Evolutionary conservation across 2,113 vertebrate genomes (phyloP), one percentile per base, ranked within the genome.

Genomic region (Callionymus lyra): DNA sequence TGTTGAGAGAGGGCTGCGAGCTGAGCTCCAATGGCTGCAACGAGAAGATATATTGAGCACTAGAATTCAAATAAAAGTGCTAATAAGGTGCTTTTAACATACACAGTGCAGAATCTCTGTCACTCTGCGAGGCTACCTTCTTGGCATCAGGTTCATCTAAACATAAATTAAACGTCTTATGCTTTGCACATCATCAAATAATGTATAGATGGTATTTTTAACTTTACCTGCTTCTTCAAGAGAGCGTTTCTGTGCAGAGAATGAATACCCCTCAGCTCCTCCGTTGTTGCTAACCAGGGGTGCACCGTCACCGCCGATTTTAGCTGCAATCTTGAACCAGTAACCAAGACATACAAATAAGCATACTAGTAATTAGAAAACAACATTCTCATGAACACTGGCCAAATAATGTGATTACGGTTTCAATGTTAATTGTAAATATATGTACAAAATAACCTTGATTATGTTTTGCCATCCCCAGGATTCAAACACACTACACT

Each of bases 111-210:
- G 72, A 87, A 84, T 95, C 87, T 83, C 87, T 81, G 65, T 93
- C 91, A 32, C 76, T 82, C 73, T 92, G 91, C 37, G 92, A 80
- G n/a, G 92, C 91, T 84, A 95, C 55, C 57, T 94, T 93, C 82
- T 94, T 95, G 65, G 91, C 90, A 60, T 92, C 89, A 0, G 92
- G 92, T 53, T 94, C 90, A 74, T 95, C 91, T 95, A 77, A 38
- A 54, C 76, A 35, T 49, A 64, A 66, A 50, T 6, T 32, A 49
- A n/a, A n/a, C n/a, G 44, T 34, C 47, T 8, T 42, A 19, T 46
- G 13, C 21, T 11, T 46, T 27, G 1, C 34, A 47, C 12, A 39
- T 8, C 47, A 21, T 13, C 8, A 31, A 12, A 8, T 2, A 27
- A 32, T n/a, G 5, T 34, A n/a, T 2, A 11, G n/a, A 9, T 8